Base-by-base conservation (phyloP, 2,797 vertebrate genomes). In the Lemur catta region DNA sequence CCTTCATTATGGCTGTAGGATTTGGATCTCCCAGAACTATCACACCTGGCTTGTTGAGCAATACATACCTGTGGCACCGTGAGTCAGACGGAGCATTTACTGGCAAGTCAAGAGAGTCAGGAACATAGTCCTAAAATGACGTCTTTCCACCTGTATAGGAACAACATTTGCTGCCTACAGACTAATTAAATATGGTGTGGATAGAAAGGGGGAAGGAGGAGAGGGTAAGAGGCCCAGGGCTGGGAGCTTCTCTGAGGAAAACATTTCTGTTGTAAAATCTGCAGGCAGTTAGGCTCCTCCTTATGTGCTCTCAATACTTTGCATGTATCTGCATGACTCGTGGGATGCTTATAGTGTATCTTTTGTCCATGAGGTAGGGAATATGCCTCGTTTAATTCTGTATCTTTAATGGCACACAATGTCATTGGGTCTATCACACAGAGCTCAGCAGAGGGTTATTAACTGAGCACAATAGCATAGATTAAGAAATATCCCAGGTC, bases 21-120 rank as follows among this genome's bases (percentile, higher is more conserved):
- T 90, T 94, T 78, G 76, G 38, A 87, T 90, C 61, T 93, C 57
- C 46, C 38, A 48, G 61, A 76, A 12, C 7, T 46, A 88, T 96
- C 84, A 55, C 95, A 97, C 95, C 96, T 97, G 96, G 72, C 50
- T 85, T 81, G 74, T 97, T 97, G 92, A 75, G 97, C 95, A 97
- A 97, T 85, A 65, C 72, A 48, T 95, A 59, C 96, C 76, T 38
- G 43, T 79, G 76, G 91, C 74, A 52, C 15, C 3, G 0, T 82
- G 95, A 96, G 76, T 98, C 96, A 97, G n/a, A 48, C 2, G 9
- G 14, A 28, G 7, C 76, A 71, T 93, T 90, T 96, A 79, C 84
- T 93, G 84, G 72, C 30, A 88, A 84, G 38, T 55, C 74, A 50
- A 65, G 72, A 95, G 84, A 78, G 35, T 89, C 79, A 74, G 80